phyloP scores from a whole-genome alignment of 2,888 invertebrate species.

The Lycocerus yunnanus region DNA sequence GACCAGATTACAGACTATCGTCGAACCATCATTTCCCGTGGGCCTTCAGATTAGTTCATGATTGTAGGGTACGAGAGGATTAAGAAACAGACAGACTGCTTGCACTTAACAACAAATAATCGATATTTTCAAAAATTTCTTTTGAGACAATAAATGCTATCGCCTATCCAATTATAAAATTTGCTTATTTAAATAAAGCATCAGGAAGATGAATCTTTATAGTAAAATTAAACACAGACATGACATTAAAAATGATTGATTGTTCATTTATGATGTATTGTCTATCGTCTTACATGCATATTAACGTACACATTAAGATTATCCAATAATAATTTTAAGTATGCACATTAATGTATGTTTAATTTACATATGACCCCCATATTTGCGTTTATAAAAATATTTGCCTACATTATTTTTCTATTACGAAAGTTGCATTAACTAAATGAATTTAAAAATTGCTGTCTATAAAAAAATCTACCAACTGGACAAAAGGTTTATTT shows the following conservation, averaged over 20 bases:
- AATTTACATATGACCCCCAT: neutral
- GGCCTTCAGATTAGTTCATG: conserved; percentile 25
- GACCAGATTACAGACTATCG: conserved; percentile 30
- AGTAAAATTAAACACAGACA: neutral
- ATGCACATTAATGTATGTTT: neutral
- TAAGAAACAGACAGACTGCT: neutral
- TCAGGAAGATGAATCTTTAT: neutral
- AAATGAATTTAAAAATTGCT: no score
- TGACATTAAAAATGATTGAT: neutral
- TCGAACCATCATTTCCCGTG: conserved; percentile 25
- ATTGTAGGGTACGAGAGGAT: conserved; percentile 15
- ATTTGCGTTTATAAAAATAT: neutral
- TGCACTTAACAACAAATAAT: neutral
- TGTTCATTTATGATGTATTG: neutral
- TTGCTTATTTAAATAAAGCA: neutral
- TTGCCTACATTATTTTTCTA: neutral
- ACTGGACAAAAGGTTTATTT: neutral
- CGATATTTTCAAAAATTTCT: neutral
- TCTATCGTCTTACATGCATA: neutral
- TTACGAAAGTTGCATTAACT: neutral
- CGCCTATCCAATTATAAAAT: neutral
- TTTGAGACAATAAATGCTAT: neutral
- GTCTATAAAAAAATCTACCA: no score
- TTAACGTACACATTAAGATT: neutral
- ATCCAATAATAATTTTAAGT: neutral